Percentiles rank a stretch among this genome's conserved stretches.
Conservation (phyloP, 2,113 vertebrate genomes). For the Gobiocypris rarus region DNA sequence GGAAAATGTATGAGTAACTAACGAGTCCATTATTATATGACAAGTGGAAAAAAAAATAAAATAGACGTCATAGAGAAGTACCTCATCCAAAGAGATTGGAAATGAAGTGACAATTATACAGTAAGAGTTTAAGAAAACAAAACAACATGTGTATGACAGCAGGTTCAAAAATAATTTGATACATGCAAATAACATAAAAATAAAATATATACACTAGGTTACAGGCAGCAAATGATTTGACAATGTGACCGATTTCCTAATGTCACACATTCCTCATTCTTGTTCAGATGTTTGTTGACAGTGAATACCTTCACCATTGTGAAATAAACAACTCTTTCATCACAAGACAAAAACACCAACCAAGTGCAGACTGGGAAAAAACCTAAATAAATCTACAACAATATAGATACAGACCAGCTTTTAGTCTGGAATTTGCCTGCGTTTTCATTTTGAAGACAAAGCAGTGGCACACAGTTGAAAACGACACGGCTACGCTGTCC, state of each 20-base stretch:
- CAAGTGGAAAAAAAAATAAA: background rate
- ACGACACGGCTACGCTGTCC: constrained; percentile 29
- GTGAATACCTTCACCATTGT: background rate
- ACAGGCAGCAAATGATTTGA: background rate
- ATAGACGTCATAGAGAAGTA: too few relatives aligned
- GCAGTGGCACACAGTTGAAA: constrained; percentile 58
- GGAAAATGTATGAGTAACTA: background rate
- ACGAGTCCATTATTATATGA: background rate
- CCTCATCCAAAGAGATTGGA: background rate
- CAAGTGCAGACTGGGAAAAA: constrained; percentile 37
- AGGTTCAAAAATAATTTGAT: background rate
- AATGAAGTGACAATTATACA: background rate
- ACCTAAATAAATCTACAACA: constrained; percentile 62
- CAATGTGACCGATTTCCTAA: background rate
- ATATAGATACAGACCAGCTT: constrained; percentile 58
- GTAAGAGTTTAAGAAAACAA: background rate
- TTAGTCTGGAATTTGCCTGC: constrained; percentile 73
- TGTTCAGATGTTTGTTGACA: constrained; percentile 37
- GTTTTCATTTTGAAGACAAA: constrained; percentile 71
- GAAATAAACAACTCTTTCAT: constrained; percentile 7
- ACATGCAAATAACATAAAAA: background rate
- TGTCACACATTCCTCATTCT: background rate
- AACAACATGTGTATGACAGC: background rate
- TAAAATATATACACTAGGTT: background rate
- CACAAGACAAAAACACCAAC: constrained; percentile 23